Percentiles rank a stretch among this genome's conserved stretches.
Evolutionary conservation across 2,888 invertebrate species (phyloP).

Genomic region (Morpho achilles): DNA sequence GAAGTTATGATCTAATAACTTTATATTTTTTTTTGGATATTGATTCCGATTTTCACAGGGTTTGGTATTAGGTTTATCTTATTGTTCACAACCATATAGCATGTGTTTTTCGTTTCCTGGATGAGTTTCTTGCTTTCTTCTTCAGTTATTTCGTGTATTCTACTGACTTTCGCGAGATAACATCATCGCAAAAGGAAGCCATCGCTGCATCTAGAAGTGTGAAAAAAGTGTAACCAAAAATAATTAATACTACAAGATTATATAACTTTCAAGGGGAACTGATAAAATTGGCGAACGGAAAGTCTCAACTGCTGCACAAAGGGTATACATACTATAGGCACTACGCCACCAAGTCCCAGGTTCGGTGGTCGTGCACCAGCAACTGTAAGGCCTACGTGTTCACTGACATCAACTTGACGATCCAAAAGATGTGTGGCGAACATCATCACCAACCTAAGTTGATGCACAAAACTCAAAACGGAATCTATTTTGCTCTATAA

Average conservation of each 20-base stretch:
- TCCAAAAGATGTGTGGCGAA: slow-evolving; percentile 10
- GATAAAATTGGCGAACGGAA: slow-evolving; percentile 31
- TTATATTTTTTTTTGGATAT: no score
- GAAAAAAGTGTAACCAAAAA: neutral
- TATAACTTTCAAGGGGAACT: slow-evolving; percentile 29
- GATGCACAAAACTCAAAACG: slow-evolving; percentile 3
- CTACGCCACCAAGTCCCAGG: slow-evolving; percentile 20
- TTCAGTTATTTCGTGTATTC: no score
- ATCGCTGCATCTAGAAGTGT: no score
- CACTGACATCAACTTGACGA: slow-evolving; percentile 28
- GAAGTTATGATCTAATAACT: no score
- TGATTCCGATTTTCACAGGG: no score
- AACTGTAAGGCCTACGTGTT: slow-evolving; percentile 34
- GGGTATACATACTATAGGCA: slow-evolving; percentile 35
- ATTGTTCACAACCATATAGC: no score
- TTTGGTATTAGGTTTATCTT: no score
- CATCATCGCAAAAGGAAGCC: no score
- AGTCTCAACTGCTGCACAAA: slow-evolving; percentile 29
- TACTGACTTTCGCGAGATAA: no score
- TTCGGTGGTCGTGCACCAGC: slow-evolving; percentile 35
- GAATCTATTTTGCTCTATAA: slow-evolving; percentile 1
- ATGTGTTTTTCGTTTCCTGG: no score
- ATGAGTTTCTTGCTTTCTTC: no score
- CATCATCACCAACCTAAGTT: slow-evolving; percentile 30
- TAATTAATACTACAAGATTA: neutral